Base-by-base conservation (phyloP, 2,113 vertebrate genomes). In the Bos indicus region DNA sequence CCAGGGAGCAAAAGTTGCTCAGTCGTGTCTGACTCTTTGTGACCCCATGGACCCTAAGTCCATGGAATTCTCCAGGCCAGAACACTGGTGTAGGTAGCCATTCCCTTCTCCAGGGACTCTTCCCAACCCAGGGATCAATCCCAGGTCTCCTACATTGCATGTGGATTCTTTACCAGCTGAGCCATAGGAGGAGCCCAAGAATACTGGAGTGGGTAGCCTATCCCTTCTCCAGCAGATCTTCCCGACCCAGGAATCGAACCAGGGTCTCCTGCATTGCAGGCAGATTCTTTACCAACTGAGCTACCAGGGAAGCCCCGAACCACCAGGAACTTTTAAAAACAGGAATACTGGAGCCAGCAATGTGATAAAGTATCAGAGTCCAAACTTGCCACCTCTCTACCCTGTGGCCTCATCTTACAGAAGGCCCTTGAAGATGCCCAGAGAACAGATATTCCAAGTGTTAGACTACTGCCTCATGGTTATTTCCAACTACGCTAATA, bases 161-260 rank as follows among this genome's bases (percentile, higher is more conserved):
- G 64, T 36, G n/a, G 19, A 36, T 36, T 71, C 64, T 71, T 71
- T 71, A 36, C 64, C 64, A 71, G 64, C 64, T 71, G 5, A 71
- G n/a, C 19, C n/a, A 71, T 6, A 71, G 19, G 64, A 23, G n/a
- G 6, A 71, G n/a, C 64, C 64, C 64, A 71, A 2, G 67, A 71
- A 71, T 40, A 71, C n/a, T 40, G n/a, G n/a, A 40, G n/a, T 71
- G 19, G n/a, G n/a, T 40, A 23, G 19, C 19, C n/a, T 36, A 12
- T 23, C n/a, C n/a, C 67, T 71, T 40, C 67, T 71, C 67, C 67
- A 71, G 5, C 5, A 0, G 21, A 40, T 71, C 67, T 71, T 40
- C n/a, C n/a, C 0, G 0, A 71, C 19, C 67, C 67, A 71, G 19
- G 10, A 23, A 21, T 40, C 0, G 1, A 40, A 71, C 19, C 2